Evolutionary conservation across 2,113 vertebrate species (phyloP).

Genomic region (Periophthalmus modestus): DNA sequence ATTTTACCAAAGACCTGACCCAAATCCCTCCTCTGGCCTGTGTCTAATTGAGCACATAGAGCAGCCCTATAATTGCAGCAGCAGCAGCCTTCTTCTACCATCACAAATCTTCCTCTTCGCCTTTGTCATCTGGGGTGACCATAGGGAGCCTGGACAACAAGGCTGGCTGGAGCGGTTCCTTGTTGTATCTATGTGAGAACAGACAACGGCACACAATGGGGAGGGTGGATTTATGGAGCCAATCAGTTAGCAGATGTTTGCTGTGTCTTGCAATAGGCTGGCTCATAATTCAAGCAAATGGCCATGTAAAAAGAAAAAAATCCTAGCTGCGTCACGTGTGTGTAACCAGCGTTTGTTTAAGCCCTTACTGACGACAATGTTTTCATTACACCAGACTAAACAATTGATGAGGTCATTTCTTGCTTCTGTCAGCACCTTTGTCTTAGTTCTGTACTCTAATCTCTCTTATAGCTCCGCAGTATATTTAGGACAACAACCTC

Average conservation of each 20-base stretch:
- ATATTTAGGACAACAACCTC: conserved; percentile 56
- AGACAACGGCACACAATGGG: conserved; percentile 45
- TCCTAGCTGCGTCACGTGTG: conserved; percentile 46
- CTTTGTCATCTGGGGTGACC: conserved; percentile 20
- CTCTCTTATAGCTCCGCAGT: conserved; percentile 16
- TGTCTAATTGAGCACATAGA: conserved; percentile 10
- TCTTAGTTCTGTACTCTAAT: neutral
- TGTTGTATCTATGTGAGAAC: conserved; percentile 52
- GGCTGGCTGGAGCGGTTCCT: conserved; percentile 20
- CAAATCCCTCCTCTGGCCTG: conserved; percentile 12
- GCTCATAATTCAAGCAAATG: conserved; percentile 67
- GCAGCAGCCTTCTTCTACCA: conserved; percentile 5
- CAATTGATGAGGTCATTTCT: conserved; percentile 15
- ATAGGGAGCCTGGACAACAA: conserved; percentile 13
- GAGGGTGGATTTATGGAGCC: conserved; percentile 66
- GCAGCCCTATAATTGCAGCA: conserved; percentile 17
- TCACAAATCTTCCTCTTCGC: conserved; percentile 6
- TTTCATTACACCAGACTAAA: conserved; percentile 25
- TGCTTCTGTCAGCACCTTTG: neutral
- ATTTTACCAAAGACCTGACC: conserved; percentile 16
- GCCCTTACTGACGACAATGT: conserved; percentile 24
- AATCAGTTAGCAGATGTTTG: conserved; percentile 68
- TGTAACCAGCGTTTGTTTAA: conserved; percentile 34
- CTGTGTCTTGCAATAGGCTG: conserved; percentile 41
- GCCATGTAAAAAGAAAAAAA: conserved; percentile 45